These are phyloP conservation scores for Gastracanthus pulcherrimus DNA, from an alignment of 2,888 invertebrate genomes.

Conservation along the genomic window DNA sequence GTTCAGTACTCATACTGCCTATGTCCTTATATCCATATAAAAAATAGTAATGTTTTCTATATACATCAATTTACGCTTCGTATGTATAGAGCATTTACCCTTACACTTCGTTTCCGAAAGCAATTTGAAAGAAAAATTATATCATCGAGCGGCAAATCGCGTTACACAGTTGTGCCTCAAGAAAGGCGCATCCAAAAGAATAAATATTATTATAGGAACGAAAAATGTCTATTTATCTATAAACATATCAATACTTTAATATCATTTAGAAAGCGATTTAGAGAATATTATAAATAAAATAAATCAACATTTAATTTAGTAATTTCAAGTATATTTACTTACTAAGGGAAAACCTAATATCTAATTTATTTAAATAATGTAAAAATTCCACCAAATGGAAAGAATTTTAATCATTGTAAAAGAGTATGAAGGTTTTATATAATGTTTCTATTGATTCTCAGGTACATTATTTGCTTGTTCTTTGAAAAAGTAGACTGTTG, in stretches of 20 bases:
- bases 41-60: conserved; percentile 71
- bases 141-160: conserved; percentile 60
- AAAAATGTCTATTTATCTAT: conserved; percentile 18
- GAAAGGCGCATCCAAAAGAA: conserved; percentile 18
- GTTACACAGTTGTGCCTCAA: conserved; percentile 49
- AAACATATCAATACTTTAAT: conserved; percentile 40
- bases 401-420: background rate
- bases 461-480: background rate
- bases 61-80: conserved; percentile 35
- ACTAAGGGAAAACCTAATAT: background rate
- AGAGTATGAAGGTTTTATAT: no score
- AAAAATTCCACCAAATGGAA: background rate
- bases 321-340: conserved; percentile 18
- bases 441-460: background rate
- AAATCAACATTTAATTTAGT: background rate
- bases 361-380: background rate
- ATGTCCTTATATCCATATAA: conserved; percentile 70
- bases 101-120: conserved; percentile 53
- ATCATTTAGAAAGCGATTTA: conserved; percentile 18
- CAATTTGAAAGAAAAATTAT: conserved; percentile 13
- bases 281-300: background rate
- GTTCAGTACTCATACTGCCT: conserved; percentile 75
- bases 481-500: conserved; percentile 21
- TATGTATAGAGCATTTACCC: conserved; percentile 63
- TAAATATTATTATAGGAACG: conserved; percentile 42